Base-by-base conservation (phyloP, 2,888 invertebrate species). In the Periphyllus acericola region DNA sequence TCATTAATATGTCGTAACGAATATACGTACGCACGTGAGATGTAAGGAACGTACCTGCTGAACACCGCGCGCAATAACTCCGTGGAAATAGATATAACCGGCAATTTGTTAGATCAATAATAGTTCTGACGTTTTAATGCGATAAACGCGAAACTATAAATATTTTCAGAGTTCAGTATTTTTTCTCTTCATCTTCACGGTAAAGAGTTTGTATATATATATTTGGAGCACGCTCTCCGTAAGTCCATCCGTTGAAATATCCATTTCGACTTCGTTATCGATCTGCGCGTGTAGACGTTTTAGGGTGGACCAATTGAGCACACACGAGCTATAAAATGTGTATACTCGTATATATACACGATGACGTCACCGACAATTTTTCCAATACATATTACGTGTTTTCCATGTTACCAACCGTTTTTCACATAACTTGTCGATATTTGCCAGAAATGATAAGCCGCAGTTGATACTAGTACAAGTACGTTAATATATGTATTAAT, bases 321-420 rank as follows among this genome's bases (percentile, higher is more conserved):
- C 55, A 25, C 29, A 17, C 11, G 40, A 40, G 40, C 40, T 19
- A 29, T 29, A 29, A 52, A 29, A 46, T 76, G n/a, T n/a, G n/a
- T n/a, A 76, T 78, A 78, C 32, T 52, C 52, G 78, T 29, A 9
- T 29, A 78, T n/a, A n/a, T 46, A 46, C 46, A 11, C 11, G 78
- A 78, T 78, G 52, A 78, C 78, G 52, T 78, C 78, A 78, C 32
- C 78, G 25, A 21, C 21, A 21, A 78, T 21, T 68, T 66, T 66
- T 66, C 66, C 9, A 8, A n/a, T 66, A n/a, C 21, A 55, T 21
- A 66, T 8, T 19, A 21, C 21, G 25, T 25, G 19, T 25, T 68
- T 68, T 29, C 25, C 29, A 29, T n/a, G 1, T 9, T 68, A 1
- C 68, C 9, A 68, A 68, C 11, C 6, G 25, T n/a, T 68, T 68